Evolutionary conservation across 1,140 invertebrate genomes (phyloP), one percentile per base, ranked within the genome.

Genomic region (Drosophila punjabiensis): DNA sequence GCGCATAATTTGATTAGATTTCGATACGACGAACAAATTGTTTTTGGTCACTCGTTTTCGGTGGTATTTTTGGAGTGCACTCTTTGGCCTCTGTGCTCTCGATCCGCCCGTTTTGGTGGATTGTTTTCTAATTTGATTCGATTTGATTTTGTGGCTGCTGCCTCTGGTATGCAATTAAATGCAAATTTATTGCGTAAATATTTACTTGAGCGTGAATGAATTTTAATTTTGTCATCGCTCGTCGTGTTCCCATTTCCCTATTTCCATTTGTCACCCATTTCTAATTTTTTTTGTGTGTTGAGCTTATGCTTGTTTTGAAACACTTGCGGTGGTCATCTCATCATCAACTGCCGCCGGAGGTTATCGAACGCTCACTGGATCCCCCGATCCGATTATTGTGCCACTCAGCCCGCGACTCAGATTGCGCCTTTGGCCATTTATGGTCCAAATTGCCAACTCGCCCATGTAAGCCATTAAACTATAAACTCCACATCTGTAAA

Each of bases 121-220:
- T 70, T 79, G 61, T 86, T 84, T 82, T 82, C 66, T 76, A 85
- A 90, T 89, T 89, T 90, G 85, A 85, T 88, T 88, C 76, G 61
- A 66, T 68, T 68, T 76, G 61, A 66, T 68, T 68, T 65, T 88
- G 84, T 67, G 79, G 79, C 59, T 14, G 56, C 45, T 52, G 48
- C 58, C 37, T 63, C 35, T 58, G 55, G 55, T 58, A 58, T 58
- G 85, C 85, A 88, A 88, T 88, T 89, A 89, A 90, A 89, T 89
- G 86, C 86, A 89, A 89, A 89, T 89, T 89, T 89, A 90, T 89
- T 89, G 86, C 86, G 86, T 89, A 90, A 89, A 89, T 89, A 89
- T 89, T 89, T 89, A 89, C 86, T 89, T 89, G 86, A 89, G 86
- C 86, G 86, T 85, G 84, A 90, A 89, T 89, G 86, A 90, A 89